Evolutionary conservation across 2,888 invertebrate species (phyloP), one percentile per base, ranked within the genome.

Genomic region (Atrina japonica): DNA sequence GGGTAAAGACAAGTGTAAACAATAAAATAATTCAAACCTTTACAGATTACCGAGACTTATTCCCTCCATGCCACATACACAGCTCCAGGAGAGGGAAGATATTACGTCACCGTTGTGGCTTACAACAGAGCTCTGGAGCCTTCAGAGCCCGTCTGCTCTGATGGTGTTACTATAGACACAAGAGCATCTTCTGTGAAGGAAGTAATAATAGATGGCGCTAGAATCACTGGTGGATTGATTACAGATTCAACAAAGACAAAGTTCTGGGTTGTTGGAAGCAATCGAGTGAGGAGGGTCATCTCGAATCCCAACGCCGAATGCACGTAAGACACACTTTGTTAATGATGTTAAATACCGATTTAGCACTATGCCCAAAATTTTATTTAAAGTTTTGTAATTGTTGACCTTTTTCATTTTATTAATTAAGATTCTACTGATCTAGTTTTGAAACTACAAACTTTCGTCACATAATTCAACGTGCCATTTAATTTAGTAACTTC

Each of bases 81-180:
- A 23, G 83, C 76, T 11, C 53, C 76, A 2, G 52, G 29, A 2
- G 64, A 73, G 11, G 83, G 81, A 0, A 71, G 53, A 11, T 85
- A 83, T 45, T 75, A 75, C 55, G 66, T 81, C 2, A 82, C 83
- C 6, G 83, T 85, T 3, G 83, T 81, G 16, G 84, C 83, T 7
- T 83, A 75, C 49, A 85, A 85, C 66, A 75, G 76, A 35, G 85
- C 84, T 3, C 58, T 82, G 6, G 80, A 75, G 21, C 71, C 74
- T 7, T 83, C 83, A n/a, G 70, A 68, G 14, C 77, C 82, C 0
- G 83, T 83, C 14, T 85, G 85, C 71, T 83, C 83, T 25, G 82
- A 84, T 64, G 84, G 84, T 29, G 77, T 84, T 2, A 73, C 70
- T 0, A 63, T 84, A 7, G 79, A 80, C 47, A 60, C 56, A 3